Conservation (phyloP, 2,888 invertebrate species). For the Cristatella mucedo region DNA sequence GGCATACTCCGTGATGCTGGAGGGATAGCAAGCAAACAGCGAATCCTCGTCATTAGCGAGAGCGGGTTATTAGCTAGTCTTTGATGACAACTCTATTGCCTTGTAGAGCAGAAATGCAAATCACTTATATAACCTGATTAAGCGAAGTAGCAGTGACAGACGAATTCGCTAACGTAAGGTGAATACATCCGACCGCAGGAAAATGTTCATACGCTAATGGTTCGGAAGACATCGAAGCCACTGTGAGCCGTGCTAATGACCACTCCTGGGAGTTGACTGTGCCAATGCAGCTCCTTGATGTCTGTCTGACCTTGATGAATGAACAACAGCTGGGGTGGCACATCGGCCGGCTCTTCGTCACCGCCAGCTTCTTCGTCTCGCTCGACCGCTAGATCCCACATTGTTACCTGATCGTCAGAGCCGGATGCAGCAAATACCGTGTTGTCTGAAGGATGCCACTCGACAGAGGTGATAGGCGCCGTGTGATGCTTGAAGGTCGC, state of each 20-base stretch:
- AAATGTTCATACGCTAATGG: constrained; percentile 80
- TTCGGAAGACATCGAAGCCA: constrained; percentile 91
- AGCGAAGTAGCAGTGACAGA: too few relatives aligned
- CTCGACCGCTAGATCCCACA: constrained; percentile 73
- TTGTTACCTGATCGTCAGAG: constrained; percentile 80
- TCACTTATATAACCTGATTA: too few relatives aligned
- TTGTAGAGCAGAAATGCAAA: too few relatives aligned
- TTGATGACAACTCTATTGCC: too few relatives aligned
- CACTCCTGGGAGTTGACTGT: constrained; percentile 79
- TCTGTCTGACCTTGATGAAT: constrained; percentile 95
- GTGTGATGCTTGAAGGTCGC: constrained; percentile 90
- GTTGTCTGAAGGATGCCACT: constrained; percentile 86
- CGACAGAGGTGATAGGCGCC: constrained; percentile 78
- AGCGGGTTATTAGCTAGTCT: too few relatives aligned
- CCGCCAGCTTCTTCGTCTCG: constrained; percentile 8
- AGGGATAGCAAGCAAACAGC: too few relatives aligned
- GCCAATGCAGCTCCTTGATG: constrained; percentile 97
- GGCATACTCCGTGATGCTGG: too few relatives aligned
- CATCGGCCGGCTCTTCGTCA: constrained; percentile 11
- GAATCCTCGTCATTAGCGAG: too few relatives aligned
- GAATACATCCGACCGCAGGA: too few relatives aligned
- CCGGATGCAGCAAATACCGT: constrained; percentile 84
- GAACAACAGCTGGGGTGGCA: constrained; percentile 88
- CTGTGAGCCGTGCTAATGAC: constrained; percentile 81
- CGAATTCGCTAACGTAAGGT: too few relatives aligned